Evolutionary conservation across 53 echinoderm and acorn worm species (phyloP).

Genomic region (Holothuria scabra): DNA sequence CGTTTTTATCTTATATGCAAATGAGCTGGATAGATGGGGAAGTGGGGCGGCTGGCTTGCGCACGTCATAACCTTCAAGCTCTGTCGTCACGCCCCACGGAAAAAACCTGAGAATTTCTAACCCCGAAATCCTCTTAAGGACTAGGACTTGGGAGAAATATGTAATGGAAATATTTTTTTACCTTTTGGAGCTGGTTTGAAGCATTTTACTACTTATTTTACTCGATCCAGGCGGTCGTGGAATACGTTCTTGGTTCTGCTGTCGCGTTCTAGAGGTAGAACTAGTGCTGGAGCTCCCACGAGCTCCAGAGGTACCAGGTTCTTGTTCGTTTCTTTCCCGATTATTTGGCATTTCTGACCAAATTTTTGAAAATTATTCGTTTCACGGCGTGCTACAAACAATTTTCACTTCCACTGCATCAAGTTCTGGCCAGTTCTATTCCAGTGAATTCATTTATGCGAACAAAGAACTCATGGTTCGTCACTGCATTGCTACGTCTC

Average conservation of each 20-base stretch:
- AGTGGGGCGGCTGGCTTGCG: slow-evolving; percentile 72
- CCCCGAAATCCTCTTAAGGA: slow-evolving; percentile 1
- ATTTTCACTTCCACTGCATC: slow-evolving; percentile 7
- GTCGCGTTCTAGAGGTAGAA: slow-evolving; percentile 46
- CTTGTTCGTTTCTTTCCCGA: slow-evolving; percentile 47
- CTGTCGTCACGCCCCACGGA: slow-evolving; percentile 50
- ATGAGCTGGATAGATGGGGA: slow-evolving; percentile 80
- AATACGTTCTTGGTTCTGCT: slow-evolving; percentile 47
- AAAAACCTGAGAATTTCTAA: slow-evolving; percentile 24
- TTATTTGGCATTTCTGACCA: slow-evolving; percentile 54
- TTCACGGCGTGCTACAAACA: slow-evolving; percentile 43
- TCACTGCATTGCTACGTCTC: slow-evolving; percentile 35
- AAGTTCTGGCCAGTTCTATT: slow-evolving; percentile 2
- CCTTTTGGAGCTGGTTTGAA: slow-evolving; percentile 95
- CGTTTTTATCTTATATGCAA: slow-evolving; percentile 99
- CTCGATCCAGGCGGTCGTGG: slow-evolving; percentile 48
- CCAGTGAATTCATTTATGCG: slow-evolving; percentile 25
- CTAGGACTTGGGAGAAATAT: background rate
- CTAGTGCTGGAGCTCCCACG: slow-evolving; percentile 39
- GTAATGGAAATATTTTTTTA: slow-evolving; percentile 49
- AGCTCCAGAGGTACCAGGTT: slow-evolving; percentile 46
- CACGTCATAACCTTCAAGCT: slow-evolving; percentile 49
- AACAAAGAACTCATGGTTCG: slow-evolving; percentile 35
- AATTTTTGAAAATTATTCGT: slow-evolving; percentile 46
- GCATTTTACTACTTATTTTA: slow-evolving; percentile 52